These are phyloP conservation scores for Phyllopteryx taeniolatus DNA, from an alignment of 2,113 vertebrate species.

Conservation along the genomic window DNA sequence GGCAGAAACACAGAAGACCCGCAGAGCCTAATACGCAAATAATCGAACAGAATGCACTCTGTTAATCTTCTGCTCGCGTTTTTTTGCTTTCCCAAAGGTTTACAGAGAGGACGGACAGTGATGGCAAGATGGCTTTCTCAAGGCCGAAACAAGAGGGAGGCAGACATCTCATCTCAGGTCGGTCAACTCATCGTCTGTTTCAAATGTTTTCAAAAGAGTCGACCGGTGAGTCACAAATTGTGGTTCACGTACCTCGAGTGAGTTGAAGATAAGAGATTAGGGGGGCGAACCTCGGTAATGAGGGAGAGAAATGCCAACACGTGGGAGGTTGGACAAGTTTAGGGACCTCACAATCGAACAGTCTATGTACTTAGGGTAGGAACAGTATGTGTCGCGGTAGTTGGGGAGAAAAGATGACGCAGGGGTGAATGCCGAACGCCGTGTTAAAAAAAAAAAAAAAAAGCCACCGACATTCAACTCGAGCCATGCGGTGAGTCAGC, in stretches of 20 bases:
- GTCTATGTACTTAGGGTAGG: too few relatives aligned
- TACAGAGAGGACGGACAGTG: slow-evolving; percentile 36
- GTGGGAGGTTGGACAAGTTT: too few relatives aligned
- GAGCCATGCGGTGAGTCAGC: too few relatives aligned
- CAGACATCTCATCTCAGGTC: slow-evolving; percentile 47
- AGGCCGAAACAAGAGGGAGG: slow-evolving; percentile 48
- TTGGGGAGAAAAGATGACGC: too few relatives aligned
- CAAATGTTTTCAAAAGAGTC: not conserved
- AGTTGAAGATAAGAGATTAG: not conserved
- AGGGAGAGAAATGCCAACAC: too few relatives aligned
- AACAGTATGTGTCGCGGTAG: too few relatives aligned
- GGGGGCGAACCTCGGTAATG: too few relatives aligned
- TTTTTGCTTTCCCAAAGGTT: slow-evolving; percentile 41
- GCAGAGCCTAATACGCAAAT: not conserved
- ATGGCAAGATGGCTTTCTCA: slow-evolving; percentile 58
- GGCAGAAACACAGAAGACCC: not conserved
- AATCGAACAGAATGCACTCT: slow-evolving; percentile 26
- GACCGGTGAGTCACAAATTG: not conserved
- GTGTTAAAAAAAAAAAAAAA: too few relatives aligned
- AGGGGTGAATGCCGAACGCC: too few relatives aligned
- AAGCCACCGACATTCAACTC: too few relatives aligned
- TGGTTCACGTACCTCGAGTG: not conserved
- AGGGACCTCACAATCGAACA: too few relatives aligned
- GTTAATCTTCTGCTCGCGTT: slow-evolving; percentile 20
- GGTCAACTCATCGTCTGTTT: slow-evolving; percentile 21